phyloP scores from a whole-genome alignment of 2,113 vertebrate species.

The Ardeotis arabs region DNA sequence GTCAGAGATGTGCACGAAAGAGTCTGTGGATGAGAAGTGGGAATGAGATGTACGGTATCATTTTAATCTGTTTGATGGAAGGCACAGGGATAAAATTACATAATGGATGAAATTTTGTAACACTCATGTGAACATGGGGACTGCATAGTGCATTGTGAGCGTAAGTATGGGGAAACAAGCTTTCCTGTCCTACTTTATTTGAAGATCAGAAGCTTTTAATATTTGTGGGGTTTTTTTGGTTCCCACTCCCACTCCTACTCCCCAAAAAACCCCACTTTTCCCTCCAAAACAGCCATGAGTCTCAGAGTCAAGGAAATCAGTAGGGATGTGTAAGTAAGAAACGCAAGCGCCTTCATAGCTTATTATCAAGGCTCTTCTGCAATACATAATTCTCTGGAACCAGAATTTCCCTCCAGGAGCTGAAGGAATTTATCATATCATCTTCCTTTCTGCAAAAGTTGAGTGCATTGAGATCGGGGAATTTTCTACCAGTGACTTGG shows the following conservation, averaged over 20 bases:
- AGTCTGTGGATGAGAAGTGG: not conserved
- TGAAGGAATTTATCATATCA: not conserved
- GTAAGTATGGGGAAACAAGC: not conserved
- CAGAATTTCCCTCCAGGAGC: not conserved
- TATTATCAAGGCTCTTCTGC: not conserved
- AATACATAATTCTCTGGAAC: not conserved
- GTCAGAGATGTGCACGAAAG: not conserved
- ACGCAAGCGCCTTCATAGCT: not conserved
- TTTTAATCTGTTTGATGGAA: not conserved
- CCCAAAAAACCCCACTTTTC: accelerated
- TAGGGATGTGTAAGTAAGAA: not conserved
- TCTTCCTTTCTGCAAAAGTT: not conserved
- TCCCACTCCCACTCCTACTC: not conserved
- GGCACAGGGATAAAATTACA: not conserved
- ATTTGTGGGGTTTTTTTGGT: not conserved
- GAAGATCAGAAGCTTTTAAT: not conserved
- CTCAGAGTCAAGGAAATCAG: not conserved
- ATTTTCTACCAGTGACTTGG: not conserved
- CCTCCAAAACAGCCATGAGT: not conserved
- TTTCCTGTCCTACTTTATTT: not conserved
- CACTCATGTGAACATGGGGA: not conserved
- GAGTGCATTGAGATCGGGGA: not conserved
- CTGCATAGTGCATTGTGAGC: not conserved
- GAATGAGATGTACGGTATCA: not conserved
- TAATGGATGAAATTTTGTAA: not conserved